These are phyloP conservation scores for Gracilinanus agilis DNA, from an alignment of 2,113 vertebrate species.

Conservation along the genomic window DNA sequence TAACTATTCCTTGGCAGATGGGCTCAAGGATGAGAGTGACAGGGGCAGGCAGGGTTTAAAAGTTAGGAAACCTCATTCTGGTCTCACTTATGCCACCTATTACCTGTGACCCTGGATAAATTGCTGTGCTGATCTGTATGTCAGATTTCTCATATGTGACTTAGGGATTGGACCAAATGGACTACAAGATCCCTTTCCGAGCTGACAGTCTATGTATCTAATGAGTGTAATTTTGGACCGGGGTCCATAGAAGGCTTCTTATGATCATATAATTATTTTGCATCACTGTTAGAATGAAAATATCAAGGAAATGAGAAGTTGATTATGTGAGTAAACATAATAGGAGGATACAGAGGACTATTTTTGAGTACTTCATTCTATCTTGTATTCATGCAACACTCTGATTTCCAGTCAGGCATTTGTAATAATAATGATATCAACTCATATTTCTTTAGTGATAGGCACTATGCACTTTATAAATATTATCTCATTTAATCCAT, in stretches of 20 bases:
- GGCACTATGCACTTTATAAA: not conserved
- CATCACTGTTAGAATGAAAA: not conserved
- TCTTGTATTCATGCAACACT: not conserved
- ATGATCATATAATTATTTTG: slow-evolving; percentile 25
- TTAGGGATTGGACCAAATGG: not conserved
- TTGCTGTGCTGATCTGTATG: not conserved
- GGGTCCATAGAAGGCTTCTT: not conserved
- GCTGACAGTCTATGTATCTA: not conserved
- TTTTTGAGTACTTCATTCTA: slow-evolving; percentile 23
- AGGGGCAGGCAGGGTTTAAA: not conserved
- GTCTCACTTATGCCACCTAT: not conserved
- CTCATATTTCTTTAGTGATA: not conserved
- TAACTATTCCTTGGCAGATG: not conserved
- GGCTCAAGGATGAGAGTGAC: not conserved
- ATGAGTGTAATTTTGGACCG: not conserved
- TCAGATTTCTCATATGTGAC: not conserved
- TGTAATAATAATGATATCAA: not conserved
- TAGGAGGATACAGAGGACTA: not conserved
- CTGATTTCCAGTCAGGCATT: not conserved
- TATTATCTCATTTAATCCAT: not conserved
- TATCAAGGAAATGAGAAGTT: not conserved
- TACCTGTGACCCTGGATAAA: not conserved
- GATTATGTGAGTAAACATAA: slow-evolving; percentile 1
- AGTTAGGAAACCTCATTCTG: not conserved
- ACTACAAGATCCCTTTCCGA: not conserved